Base-by-base conservation (phyloP, 2,888 invertebrate genomes). In the Hydroisotoma schaefferi region DNA sequence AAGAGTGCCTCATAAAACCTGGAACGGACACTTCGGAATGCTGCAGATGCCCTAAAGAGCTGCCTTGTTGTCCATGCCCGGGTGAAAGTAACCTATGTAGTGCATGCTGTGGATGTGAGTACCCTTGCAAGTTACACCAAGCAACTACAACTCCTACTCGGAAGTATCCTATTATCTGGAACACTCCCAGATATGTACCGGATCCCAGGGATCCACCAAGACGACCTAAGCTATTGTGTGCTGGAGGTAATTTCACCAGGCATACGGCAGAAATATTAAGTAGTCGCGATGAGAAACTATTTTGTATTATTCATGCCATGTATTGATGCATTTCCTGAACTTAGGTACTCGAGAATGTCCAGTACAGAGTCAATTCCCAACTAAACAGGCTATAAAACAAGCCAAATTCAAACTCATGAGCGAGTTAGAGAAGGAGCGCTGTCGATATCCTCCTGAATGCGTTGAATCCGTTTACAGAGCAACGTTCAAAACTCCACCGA, bases 81-180 rank as follows among this genome's bases (percentile, higher is more conserved):
- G 65, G 64, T 20, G 57, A 59, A n/a, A 57, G 37, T 15, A 59
- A 61, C 52, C 47, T 66, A 0, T 72, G 72, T 33, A 68, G 64
- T 27, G 70, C 68, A 1, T 69, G 70, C 46, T 72, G 72, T 48
- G 68, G 61, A 0, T 67, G 68, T 48, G 72, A 71, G 43, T 68
- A 60, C 49, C 70, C 69, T 5, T 72, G 72, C 52, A 71, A 70
- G 59, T 49, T 72, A 8, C 70, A 72, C 48, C 67, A 67, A 57
- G 72, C 68, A 1, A 57, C 70, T 0, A 63, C 69, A 2, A 68
- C 66, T 18, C 72, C 72, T 2, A 57, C 61, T 4, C 49, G 72
- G 52, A 67, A 62, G 44, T 72, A 72, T 44, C 70, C 70, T 0
- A 69, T 69, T 44, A 44, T 58, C 10, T 57, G 66, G 56, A 61